phyloP scores from a whole-genome alignment of 92 coral and sea anemone species.

The Epizoanthus scotinus region DNA sequence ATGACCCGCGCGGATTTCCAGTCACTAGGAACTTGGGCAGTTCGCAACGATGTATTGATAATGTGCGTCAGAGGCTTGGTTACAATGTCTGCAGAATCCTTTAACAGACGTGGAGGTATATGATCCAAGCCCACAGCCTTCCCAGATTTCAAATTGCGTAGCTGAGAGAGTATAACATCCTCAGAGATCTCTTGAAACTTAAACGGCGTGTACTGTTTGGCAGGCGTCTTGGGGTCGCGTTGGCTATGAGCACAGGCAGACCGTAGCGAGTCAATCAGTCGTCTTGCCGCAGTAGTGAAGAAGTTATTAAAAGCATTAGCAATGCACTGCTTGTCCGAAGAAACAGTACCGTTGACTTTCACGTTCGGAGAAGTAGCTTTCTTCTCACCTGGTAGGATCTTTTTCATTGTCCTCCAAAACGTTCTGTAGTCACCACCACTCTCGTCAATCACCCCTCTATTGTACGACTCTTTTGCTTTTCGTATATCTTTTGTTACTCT shows the following conservation, averaged over 20 bases:
- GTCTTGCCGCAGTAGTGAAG: slow-evolving; percentile 37
- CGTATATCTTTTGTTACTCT: slow-evolving; percentile 33
- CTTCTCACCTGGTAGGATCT: too few relatives aligned
- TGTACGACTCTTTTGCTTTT: slow-evolving; percentile 43
- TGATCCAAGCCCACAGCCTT: slow-evolving; percentile 43
- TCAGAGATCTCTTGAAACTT: background rate
- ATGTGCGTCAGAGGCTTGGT: slow-evolving; percentile 45
- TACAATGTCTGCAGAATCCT: slow-evolving; percentile 49
- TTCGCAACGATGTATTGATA: slow-evolving; percentile 47
- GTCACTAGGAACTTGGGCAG: slow-evolving; percentile 42
- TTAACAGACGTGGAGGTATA: too few relatives aligned
- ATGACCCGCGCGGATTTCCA: slow-evolving; percentile 61
- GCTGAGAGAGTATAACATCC: background rate
- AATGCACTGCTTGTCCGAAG: slow-evolving; percentile 38
- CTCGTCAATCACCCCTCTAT: slow-evolving; percentile 40
- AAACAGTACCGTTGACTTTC: slow-evolving; percentile 32
- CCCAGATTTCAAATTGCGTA: slow-evolving; percentile 25
- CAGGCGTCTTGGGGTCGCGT: slow-evolving; percentile 19
- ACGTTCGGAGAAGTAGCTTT: slow-evolving; percentile 33
- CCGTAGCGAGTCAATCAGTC: slow-evolving; percentile 34
- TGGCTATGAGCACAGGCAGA: slow-evolving; percentile 24
- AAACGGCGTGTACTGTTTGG: too few relatives aligned
- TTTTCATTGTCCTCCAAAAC: slow-evolving; percentile 57
- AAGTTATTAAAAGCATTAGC: slow-evolving; percentile 49
- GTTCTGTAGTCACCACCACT: slow-evolving; percentile 30